These are phyloP conservation scores for Prionailurus viverrinus DNA, from an alignment of 2,113 vertebrate species.

Conservation along the genomic window DNA sequence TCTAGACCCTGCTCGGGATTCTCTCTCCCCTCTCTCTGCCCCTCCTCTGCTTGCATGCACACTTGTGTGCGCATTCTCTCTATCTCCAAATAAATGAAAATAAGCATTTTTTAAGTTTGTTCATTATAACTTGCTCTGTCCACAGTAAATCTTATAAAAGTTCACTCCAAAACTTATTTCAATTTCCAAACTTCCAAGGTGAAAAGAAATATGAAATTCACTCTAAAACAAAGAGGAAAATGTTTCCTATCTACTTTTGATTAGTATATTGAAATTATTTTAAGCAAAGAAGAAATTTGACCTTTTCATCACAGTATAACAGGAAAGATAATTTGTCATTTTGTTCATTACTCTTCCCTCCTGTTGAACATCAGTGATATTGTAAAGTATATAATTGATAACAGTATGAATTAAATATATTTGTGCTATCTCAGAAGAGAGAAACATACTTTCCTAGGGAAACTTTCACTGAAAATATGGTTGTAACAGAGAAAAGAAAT, in stretches of 20 bases:
- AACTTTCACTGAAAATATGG: not conserved
- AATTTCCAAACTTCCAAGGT: not conserved
- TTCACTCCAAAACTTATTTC: not conserved
- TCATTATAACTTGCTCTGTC: not conserved
- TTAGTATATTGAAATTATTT: not conserved
- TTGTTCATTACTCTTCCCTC: not conserved
- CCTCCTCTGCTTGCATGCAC: too few species aligned
- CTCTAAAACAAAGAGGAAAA: conserved; percentile 27
- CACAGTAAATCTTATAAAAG: not conserved
- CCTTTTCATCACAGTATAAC: not conserved
- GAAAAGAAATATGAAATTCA: not conserved
- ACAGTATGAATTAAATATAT: not conserved
- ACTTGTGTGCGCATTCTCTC: too few species aligned
- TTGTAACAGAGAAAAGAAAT: not conserved
- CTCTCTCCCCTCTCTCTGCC: too few species aligned
- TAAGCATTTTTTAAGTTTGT: not conserved
- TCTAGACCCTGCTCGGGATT: too few species aligned
- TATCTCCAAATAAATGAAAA: too few species aligned
- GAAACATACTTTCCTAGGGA: not conserved
- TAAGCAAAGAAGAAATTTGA: conserved; percentile 11
- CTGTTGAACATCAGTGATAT: not conserved
- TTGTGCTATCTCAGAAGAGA: not conserved
- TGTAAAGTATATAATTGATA: not conserved
- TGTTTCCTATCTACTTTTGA: not conserved
- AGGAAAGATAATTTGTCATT: conserved; percentile 21